phyloP scores from a whole-genome alignment of 2,797 vertebrate species.

The Lepus townsendii region DNA sequence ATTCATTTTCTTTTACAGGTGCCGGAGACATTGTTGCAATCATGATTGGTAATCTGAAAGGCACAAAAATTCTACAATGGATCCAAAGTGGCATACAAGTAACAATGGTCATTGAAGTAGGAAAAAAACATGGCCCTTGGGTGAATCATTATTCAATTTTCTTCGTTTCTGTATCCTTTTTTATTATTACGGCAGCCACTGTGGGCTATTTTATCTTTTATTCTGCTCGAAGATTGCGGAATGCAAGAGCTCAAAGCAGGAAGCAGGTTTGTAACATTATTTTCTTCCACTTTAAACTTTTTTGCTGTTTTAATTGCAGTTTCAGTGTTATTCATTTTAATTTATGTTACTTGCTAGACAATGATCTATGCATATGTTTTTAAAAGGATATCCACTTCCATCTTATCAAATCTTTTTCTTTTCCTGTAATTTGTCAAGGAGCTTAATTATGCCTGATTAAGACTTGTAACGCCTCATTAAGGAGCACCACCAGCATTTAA shows the following conservation, averaged over 20 bases:
- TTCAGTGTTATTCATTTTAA: constrained; percentile 56
- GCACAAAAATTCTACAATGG: constrained; percentile 89
- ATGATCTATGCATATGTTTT: constrained; percentile 37
- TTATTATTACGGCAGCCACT: constrained; percentile 94
- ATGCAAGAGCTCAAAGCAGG: constrained; percentile 88
- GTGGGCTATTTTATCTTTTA: constrained; percentile 95
- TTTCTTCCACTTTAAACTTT: constrained; percentile 51
- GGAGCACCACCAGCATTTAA: constrained; percentile 52
- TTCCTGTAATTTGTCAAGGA: constrained; percentile 60
- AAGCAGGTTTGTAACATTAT: constrained; percentile 86
- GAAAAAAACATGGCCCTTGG: constrained; percentile 91
- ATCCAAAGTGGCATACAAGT: constrained; percentile 90
- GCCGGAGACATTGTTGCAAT: constrained; percentile 91
- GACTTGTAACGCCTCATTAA: constrained; percentile 59
- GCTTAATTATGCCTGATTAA: constrained; percentile 59
- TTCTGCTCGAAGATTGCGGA: constrained; percentile 92
- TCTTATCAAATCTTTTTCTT: constrained; percentile 56
- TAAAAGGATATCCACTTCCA: constrained; percentile 29
- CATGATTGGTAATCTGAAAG: constrained; percentile 94
- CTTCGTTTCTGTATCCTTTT: constrained; percentile 95
- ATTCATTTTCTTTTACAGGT: constrained; percentile 87
- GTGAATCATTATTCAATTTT: constrained; percentile 95
- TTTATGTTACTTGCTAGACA: constrained; percentile 45
- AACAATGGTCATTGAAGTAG: constrained; percentile 91
- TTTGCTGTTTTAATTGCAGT: constrained; percentile 54